These are phyloP conservation scores for Ctenoplectra terminalis DNA, from an alignment of 1,140 invertebrate species.

Conservation along the genomic window DNA sequence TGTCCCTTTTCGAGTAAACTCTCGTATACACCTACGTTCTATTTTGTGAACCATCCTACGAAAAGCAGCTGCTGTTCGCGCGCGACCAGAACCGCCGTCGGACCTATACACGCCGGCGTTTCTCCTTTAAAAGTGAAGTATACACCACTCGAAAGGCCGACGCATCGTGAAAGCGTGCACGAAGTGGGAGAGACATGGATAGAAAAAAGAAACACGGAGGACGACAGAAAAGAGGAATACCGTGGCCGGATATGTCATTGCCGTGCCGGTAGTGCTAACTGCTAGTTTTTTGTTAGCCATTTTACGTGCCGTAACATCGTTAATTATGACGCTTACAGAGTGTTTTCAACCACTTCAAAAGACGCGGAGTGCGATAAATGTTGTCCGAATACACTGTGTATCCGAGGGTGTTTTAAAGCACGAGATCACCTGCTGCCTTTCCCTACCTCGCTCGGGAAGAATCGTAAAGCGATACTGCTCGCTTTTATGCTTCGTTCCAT, in stretches of 20 bases:
- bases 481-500: neutral
- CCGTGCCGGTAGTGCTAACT: conserved; percentile 19
- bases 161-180: conserved; percentile 19
- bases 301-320: conserved; percentile 31
- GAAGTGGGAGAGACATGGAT: neutral
- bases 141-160: conserved; percentile 20
- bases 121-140: conserved; percentile 62
- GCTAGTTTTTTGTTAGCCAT: conserved; percentile 51
- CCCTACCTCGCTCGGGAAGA: neutral
- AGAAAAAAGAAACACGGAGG: neutral
- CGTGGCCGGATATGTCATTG: conserved; percentile 52
- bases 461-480: conserved; percentile 20
- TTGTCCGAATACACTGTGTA: neutral
- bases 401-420: neutral
- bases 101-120: neutral
- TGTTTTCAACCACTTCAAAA: neutral
- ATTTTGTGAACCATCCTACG: neutral
- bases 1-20: neutral
- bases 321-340: conserved; percentile 51
- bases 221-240: conserved; percentile 50
- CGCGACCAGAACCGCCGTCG: neutral
- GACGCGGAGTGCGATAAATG: conserved; percentile 1
- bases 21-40: neutral
- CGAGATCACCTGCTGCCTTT: neutral
- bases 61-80: neutral